These are phyloP conservation scores for Drosophila dives DNA, from an alignment of 2,888 invertebrate species.

Conservation along the genomic window DNA sequence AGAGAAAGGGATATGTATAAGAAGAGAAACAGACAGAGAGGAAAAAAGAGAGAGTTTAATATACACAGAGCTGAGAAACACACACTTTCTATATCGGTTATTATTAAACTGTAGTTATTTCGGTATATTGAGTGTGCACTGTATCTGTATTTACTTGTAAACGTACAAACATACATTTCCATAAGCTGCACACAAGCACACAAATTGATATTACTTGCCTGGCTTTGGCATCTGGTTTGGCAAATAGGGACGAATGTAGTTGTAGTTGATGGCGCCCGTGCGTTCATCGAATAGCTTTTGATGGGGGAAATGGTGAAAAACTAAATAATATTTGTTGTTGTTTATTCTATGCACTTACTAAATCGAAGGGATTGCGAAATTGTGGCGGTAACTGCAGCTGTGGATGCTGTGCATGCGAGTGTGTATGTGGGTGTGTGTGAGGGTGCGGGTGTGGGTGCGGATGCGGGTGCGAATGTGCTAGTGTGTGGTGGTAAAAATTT, in stretches of 20 bases:
- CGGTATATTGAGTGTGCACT: background rate
- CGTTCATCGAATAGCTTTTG: conserved; percentile 74
- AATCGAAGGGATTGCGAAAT: conserved; percentile 76
- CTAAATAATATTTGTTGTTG: conserved; percentile 1
- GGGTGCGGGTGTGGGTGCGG: conserved; percentile 41
- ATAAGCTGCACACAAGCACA: background rate
- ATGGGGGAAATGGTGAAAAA: conserved; percentile 4
- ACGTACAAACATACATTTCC: background rate
- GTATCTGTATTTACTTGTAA: background rate
- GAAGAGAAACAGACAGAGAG: background rate
- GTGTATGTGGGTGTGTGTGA: conserved; percentile 47
- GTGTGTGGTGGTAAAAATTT: conserved; percentile 71
- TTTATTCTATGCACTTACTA: conserved; percentile 60
- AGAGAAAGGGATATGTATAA: background rate
- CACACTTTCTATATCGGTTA: background rate
- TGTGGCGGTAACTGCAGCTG: conserved; percentile 76
- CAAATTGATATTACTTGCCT: conserved; percentile 49
- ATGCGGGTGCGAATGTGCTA: conserved; percentile 61
- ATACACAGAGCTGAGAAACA: background rate
- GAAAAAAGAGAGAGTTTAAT: background rate
- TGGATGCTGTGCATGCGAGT: conserved; percentile 63
- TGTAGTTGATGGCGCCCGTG: conserved; percentile 73
- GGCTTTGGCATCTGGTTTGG: conserved; percentile 67
- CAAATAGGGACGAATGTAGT: conserved; percentile 75
- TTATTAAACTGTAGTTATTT: background rate